Base-by-base conservation (phyloP, 2,113 vertebrate genomes). In the Origma solitaria region DNA sequence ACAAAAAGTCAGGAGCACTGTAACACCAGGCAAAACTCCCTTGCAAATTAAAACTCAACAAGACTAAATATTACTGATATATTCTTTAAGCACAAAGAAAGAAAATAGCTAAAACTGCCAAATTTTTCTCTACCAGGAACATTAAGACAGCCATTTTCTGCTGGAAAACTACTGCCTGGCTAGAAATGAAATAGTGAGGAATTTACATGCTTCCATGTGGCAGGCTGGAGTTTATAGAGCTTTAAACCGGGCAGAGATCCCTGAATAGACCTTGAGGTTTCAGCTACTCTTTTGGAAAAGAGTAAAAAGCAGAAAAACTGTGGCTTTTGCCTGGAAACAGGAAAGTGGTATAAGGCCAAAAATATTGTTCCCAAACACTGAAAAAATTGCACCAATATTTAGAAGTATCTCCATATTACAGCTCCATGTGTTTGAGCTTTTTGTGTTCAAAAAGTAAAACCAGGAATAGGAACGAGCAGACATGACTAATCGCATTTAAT, bases 301-400 rank as follows among this genome's bases (percentile, higher is more conserved):
- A 75, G 51, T n/a, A 94, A 77, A 88, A 92, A 82, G 60, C 72
- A 92, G 87, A 66, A 91, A 96, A 95, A 97, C 45, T 62, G 88
- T 33, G 73, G 84, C 71, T 96, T 96, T 95, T 94, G 56, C 90
- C 88, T 95, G 87, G 86, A 96, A 95, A 88, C 45, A 91, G 62
- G 66, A 92, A 89, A 88, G 84, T 6, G 0, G n/a, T 47, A 72
- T 31, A 25, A 82, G 35, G 85, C 88, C 94, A 96, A 94, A 96
- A 96, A 95, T 94, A 96, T 92, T 97, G 89, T 82, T 95, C 51
- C 50, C 6, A 6, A 85, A 92, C 49, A 82, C 77, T 87, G 82
- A 93, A 81, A 86, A 94, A 95, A 90, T 68, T 73, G 22, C 69
- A 92, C 77, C 62, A 92, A 51, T 85, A 65, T 93, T 86, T 91